Conservation (phyloP, 2,113 vertebrate species). For the Sarotherodon lohbergeri region DNA sequence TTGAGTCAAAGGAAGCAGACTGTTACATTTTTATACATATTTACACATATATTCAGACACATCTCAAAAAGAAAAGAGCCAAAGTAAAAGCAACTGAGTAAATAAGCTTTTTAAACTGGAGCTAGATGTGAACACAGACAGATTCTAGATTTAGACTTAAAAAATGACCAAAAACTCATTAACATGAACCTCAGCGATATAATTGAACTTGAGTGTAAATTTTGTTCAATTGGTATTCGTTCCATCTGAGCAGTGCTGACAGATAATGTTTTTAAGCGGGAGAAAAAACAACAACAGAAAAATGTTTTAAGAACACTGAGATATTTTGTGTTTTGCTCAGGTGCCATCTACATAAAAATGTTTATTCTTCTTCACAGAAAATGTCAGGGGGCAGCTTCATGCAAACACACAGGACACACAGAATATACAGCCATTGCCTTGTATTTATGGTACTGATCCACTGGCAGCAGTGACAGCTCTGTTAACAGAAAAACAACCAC, state of each 20-base stretch:
- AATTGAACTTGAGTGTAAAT: background rate
- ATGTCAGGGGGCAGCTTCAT: background rate
- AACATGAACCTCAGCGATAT: rapidly evolving
- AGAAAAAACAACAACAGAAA: background rate
- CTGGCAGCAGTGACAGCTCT: background rate
- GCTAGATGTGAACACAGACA: background rate
- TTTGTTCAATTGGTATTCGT: rapidly evolving
- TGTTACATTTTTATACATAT: rapidly evolving
- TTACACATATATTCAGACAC: background rate
- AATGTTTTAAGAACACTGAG: background rate
- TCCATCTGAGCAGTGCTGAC: rapidly evolving
- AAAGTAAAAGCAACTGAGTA: background rate
- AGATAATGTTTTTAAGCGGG: background rate
- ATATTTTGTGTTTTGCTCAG: background rate
- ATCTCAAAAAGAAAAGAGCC: background rate
- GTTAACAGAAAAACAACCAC: background rate
- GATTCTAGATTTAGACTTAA: background rate
- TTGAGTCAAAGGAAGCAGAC: background rate
- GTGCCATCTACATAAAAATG: background rate
- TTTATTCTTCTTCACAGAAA: background rate
- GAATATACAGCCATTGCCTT: background rate
- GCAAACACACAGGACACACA: background rate
- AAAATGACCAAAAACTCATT: background rate
- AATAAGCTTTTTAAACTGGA: background rate
- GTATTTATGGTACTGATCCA: constrained; percentile 11